phyloP scores from a whole-genome alignment of 2,113 vertebrate genomes.

The Geococcyx californianus region DNA sequence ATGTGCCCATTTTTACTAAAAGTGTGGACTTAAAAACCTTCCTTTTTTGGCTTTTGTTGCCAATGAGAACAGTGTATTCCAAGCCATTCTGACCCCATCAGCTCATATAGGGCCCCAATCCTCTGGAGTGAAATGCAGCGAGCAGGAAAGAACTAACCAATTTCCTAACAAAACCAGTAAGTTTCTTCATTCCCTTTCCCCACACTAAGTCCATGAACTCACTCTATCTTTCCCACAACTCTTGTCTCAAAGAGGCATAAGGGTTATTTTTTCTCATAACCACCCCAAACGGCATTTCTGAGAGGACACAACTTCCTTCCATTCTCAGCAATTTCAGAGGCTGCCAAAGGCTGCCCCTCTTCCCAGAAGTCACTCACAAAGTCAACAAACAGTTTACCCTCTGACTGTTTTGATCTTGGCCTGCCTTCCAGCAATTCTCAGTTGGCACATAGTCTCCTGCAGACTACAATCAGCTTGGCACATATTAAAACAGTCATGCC shows the following conservation, averaged over 20 bases:
- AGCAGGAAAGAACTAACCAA: constrained; percentile 7
- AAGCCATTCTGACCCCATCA: background rate
- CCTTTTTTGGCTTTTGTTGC: background rate
- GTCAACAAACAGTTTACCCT: constrained; percentile 66
- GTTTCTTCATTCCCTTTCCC: constrained; percentile 36
- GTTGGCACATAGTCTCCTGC: constrained; percentile 62
- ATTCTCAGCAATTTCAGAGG: constrained; percentile 53
- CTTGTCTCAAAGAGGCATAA: constrained; percentile 5
- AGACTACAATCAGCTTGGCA: constrained; percentile 69
- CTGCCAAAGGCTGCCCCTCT: constrained; percentile 52
- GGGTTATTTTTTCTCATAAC: constrained; percentile 44
- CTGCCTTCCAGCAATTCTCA: constrained; percentile 65
- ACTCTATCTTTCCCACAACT: constrained; percentile 30
- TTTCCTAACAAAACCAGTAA: constrained; percentile 48
- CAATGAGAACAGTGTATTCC: background rate
- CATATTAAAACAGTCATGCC: constrained; percentile 63
- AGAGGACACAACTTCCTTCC: constrained; percentile 37
- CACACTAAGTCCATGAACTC: background rate
- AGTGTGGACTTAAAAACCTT: background rate
- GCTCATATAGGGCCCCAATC: background rate
- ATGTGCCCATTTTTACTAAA: background rate
- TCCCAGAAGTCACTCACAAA: constrained; percentile 63
- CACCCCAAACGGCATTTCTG: constrained; percentile 33
- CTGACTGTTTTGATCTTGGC: constrained; percentile 64
- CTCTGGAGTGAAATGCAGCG: background rate